A percentile compares a stretch with the other conserved stretches of the same genome.
Conservation (phyloP, 2,888 invertebrate species). For the Noctua pronuba region DNA sequence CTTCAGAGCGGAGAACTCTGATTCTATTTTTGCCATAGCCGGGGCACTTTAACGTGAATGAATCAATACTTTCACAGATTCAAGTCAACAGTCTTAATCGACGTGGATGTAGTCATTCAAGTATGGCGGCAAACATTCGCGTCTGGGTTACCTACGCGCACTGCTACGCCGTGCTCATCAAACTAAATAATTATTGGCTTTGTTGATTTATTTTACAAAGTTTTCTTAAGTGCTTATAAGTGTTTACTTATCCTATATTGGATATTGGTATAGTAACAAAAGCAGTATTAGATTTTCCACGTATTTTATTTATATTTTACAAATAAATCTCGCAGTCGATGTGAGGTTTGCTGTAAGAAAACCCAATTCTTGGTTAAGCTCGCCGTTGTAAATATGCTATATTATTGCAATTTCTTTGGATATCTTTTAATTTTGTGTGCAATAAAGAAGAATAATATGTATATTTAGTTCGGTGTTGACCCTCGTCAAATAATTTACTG, state of each 20-base stretch:
- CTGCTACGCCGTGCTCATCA: constrained; percentile 10
- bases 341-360: background rate
- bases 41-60: constrained; percentile 58
- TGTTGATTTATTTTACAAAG: constrained; percentile 4
- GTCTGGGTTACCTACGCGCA: constrained; percentile 29
- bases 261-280: background rate
- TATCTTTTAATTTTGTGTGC: background rate
- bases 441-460: background rate
- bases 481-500: background rate
- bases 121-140: constrained; percentile 50
- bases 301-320: background rate
- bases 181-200: constrained; percentile 8
- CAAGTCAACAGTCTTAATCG: constrained; percentile 57
- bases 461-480: background rate
- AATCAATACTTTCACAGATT: constrained; percentile 67
- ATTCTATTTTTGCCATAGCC: constrained; percentile 67
- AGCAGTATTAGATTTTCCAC: background rate
- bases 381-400: background rate
- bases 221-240: background rate
- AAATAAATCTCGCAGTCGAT: background rate
- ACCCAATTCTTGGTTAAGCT: background rate
- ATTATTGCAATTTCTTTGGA: background rate
- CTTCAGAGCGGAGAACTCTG: constrained; percentile 57
- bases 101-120: constrained; percentile 55
- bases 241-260: constrained; percentile 6